A percentile compares a stretch with the other conserved stretches of the same genome.
Conservation (phyloP, 2,113 vertebrate species). For the Triplophysa siluroides region DNA sequence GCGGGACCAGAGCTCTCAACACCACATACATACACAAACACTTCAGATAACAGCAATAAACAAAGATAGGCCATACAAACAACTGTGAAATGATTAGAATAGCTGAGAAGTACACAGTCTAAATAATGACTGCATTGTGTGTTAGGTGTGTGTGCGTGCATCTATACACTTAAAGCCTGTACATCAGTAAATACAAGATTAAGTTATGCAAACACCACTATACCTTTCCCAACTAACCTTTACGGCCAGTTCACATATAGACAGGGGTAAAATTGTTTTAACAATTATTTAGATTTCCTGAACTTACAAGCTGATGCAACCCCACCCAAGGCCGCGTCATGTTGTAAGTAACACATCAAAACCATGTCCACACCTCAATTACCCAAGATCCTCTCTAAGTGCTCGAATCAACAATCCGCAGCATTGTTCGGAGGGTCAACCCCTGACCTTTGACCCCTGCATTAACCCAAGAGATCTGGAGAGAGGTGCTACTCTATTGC, state of each 20-base stretch:
- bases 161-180: background rate
- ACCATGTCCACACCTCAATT: constrained; percentile 47
- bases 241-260: too few species aligned
- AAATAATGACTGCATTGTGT: constrained; percentile 40
- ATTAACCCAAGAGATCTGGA: constrained; percentile 55
- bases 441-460: constrained; percentile 54
- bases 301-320: constrained; percentile 1
- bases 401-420: constrained; percentile 56
- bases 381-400: constrained; percentile 43
- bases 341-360: constrained; percentile 36
- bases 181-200: background rate
- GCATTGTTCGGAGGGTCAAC: constrained; percentile 58
- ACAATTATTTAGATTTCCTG: background rate
- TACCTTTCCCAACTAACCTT: background rate
- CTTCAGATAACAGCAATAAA: constrained; percentile 54
- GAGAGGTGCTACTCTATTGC: constrained; percentile 40
- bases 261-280: too few species aligned
- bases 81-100: constrained; percentile 53
- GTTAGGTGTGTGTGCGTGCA: constrained; percentile 8
- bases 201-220: background rate
- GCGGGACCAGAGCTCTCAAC: constrained; percentile 49
- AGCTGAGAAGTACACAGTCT: constrained; percentile 55
- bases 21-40: constrained; percentile 47
- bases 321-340: background rate
- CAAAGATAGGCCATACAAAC: constrained; percentile 52